These are phyloP conservation scores for Monopis laevigella DNA, from an alignment of 2,888 invertebrate genomes.

Conservation along the genomic window DNA sequence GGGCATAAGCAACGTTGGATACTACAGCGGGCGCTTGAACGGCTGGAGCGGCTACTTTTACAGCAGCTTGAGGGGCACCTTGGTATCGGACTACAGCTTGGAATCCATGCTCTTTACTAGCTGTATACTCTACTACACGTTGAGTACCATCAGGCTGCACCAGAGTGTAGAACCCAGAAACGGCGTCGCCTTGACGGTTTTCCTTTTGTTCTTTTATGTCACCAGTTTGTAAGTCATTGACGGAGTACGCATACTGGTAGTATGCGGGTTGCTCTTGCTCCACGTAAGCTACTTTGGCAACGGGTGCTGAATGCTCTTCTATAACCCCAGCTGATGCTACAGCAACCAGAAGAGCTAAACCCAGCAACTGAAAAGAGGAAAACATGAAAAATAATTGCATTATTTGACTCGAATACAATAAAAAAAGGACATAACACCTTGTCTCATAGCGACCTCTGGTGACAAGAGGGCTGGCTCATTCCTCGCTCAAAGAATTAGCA, in stretches of 20 bases:
- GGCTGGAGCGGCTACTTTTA: neutral
- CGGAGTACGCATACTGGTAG: conserved; percentile 22
- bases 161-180: conserved; percentile 21
- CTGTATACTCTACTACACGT: conserved; percentile 22
- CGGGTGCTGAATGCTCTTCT: neutral
- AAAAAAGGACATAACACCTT: too few species aligned
- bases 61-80: conserved; percentile 1
- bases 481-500: too few species aligned
- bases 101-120: conserved; percentile 21
- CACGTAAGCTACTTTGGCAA: conserved; percentile 25
- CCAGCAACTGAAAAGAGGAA: neutral
- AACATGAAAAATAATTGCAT: too few species aligned
- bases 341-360: neutral
- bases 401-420: neutral
- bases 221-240: conserved; percentile 22
- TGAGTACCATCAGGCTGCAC: conserved; percentile 21
- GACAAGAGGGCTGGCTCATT: too few species aligned
- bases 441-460: too few species aligned
- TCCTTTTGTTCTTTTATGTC: conserved; percentile 23
- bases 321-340: neutral
- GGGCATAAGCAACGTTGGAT: neutral
- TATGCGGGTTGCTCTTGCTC: conserved; percentile 17
- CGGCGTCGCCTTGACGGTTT: conserved; percentile 21
- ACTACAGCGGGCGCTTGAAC: neutral
- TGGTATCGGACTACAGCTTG: conserved; percentile 22